phyloP scores from a whole-genome alignment of 2,888 invertebrate species.

The Drosophila lutescens region DNA sequence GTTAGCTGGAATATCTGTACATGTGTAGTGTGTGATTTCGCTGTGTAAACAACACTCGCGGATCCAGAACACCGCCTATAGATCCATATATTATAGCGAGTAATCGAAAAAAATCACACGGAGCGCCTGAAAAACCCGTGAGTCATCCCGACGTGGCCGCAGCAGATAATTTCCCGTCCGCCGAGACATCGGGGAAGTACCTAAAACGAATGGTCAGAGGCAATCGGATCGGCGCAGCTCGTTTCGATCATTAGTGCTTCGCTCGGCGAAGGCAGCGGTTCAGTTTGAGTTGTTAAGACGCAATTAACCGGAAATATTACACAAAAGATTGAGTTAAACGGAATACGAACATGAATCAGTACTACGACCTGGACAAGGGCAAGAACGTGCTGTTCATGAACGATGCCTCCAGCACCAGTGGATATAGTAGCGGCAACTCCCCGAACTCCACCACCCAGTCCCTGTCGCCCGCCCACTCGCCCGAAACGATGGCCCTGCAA shows the following conservation, averaged over 20 bases:
- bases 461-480: constrained; percentile 76
- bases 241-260: constrained; percentile 57
- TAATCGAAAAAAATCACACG: constrained; percentile 65
- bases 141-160: constrained; percentile 63
- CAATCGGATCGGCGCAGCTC: constrained; percentile 24
- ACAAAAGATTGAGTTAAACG: background rate
- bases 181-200: constrained; percentile 71
- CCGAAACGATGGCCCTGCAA: constrained; percentile 64
- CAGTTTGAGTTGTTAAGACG: constrained; percentile 32
- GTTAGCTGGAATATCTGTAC: constrained; percentile 3
- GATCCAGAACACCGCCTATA: constrained; percentile 40
- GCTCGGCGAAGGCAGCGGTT: constrained; percentile 44
- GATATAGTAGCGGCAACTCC: constrained; percentile 72
- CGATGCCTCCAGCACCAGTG: constrained; percentile 79
- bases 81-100: background rate
- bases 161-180: constrained; percentile 44
- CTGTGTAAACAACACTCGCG: constrained; percentile 62
- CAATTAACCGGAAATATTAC: constrained; percentile 20
- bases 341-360: constrained; percentile 60
- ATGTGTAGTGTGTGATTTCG: constrained; percentile 27
- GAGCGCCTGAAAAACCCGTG: constrained; percentile 71
- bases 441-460: constrained; percentile 49
- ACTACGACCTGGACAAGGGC: constrained; percentile 78
- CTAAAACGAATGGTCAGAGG: constrained; percentile 44
- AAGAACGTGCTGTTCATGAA: constrained; percentile 69